phyloP scores from a whole-genome alignment of 2,888 invertebrate species.

The Orthosia gracilis region DNA sequence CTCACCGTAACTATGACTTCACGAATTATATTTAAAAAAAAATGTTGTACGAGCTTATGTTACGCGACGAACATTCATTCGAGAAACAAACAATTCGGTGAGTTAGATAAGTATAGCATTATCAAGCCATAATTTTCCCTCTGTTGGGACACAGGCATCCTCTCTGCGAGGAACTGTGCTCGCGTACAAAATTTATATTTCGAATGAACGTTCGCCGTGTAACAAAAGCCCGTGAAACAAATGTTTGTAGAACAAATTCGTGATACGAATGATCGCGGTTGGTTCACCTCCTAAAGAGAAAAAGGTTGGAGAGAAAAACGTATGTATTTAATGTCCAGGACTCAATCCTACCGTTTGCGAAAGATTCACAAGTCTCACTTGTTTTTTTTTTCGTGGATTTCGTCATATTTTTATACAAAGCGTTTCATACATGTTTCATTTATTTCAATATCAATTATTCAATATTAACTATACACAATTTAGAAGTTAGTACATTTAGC shows the following conservation, averaged over 20 bases:
- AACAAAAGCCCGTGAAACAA: not conserved
- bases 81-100: not conserved
- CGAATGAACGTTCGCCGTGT: not conserved
- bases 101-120: not conserved
- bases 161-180: not conserved
- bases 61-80: not conserved
- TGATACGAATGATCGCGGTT: not conserved
- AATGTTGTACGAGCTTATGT: not conserved
- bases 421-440: conserved; percentile 18
- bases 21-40: not conserved
- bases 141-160: too few species aligned
- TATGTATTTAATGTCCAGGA: not conserved
- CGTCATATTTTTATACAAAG: conserved; percentile 3
- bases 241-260: not conserved
- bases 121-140: too few species aligned
- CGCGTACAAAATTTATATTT: not conserved
- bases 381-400: not conserved
- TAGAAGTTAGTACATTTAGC: conserved; percentile 15
- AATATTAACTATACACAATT: conserved; percentile 20
- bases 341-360: conserved; percentile 6
- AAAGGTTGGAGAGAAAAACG: not conserved
- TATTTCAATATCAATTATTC: conserved; percentile 1
- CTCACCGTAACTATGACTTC: not conserved
- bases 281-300: not conserved
- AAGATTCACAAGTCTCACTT: not conserved